phyloP scores from a whole-genome alignment of 2,113 vertebrate genomes.

The Vimba vimba region DNA sequence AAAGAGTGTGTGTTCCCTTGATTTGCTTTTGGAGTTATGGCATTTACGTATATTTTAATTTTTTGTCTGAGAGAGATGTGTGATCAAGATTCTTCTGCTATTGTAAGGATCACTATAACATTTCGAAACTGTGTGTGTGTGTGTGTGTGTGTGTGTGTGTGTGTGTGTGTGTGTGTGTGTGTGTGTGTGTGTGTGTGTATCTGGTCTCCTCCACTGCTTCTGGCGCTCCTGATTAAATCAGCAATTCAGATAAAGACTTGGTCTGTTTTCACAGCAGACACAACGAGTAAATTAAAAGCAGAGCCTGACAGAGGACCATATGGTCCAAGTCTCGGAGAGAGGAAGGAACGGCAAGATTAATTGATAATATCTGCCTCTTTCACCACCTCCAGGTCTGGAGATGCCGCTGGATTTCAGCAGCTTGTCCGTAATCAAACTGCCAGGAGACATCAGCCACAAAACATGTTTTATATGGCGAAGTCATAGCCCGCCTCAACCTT shows the following conservation, averaged over 20 bases:
- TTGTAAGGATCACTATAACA: not conserved
- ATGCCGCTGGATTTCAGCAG: conserved; percentile 71
- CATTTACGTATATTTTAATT: too few relatives aligned
- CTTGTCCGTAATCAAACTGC: conserved; percentile 69
- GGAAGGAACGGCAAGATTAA: conserved; percentile 78
- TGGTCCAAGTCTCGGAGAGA: conserved; percentile 74
- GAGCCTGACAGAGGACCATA: conserved; percentile 80
- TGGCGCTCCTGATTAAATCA: conserved; percentile 73
- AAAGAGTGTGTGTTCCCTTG: too few relatives aligned
- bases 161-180: not conserved
- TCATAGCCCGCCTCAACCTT: conserved; percentile 1
- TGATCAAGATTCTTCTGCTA: not conserved
- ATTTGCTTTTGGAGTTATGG: too few relatives aligned
- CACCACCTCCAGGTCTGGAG: conserved; percentile 71
- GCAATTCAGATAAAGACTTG: conserved; percentile 76
- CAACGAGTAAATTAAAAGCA: conserved; percentile 82
- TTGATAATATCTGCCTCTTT: conserved; percentile 79
- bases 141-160: conserved; percentile 29
- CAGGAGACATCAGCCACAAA: conserved; percentile 67
- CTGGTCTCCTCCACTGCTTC: conserved; percentile 55
- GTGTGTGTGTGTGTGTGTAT: conserved; percentile 25
- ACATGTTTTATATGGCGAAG: conserved; percentile 63
- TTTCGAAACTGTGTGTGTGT: not conserved
- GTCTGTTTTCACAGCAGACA: conserved; percentile 78
- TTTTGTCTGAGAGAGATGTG: too few relatives aligned